phyloP scores from a whole-genome alignment of 2,113 vertebrate genomes.

The Cromileptes altivelis region DNA sequence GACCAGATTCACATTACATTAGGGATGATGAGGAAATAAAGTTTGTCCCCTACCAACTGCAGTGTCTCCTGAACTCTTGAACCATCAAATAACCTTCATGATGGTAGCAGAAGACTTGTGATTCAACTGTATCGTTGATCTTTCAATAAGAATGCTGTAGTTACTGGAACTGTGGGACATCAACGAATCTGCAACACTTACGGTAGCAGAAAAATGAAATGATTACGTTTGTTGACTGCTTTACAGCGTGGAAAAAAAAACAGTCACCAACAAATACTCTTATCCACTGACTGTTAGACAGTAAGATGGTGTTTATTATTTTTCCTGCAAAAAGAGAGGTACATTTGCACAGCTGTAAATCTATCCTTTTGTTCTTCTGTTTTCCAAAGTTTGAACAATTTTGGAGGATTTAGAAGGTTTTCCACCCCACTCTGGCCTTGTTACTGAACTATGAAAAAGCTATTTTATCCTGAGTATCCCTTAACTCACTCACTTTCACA shows the following conservation, averaged over 20 bases:
- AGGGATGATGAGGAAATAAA: not conserved
- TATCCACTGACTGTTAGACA: not conserved
- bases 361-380: not conserved
- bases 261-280: not conserved
- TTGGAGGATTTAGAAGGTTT: not conserved
- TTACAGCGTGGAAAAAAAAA: not conserved
- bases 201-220: not conserved
- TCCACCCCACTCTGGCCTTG: not conserved
- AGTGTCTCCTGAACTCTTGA: not conserved
- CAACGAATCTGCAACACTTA: not conserved
- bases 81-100: not conserved
- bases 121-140: not conserved
- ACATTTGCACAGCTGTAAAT: not conserved
- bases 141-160: not conserved
- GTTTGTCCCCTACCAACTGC: not conserved
- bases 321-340: too few species aligned
- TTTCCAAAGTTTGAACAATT: too few species aligned
- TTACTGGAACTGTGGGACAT: not conserved
- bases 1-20: not conserved
- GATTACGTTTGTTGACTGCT: not conserved
- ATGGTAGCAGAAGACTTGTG: not conserved
- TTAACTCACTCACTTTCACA: too few species aligned
- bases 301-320: not conserved
- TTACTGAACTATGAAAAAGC: slow-evolving; percentile 1
- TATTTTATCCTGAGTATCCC: not conserved